Base-by-base conservation (phyloP, 2,888 invertebrate genomes). In the Phyto melanocephala region DNA sequence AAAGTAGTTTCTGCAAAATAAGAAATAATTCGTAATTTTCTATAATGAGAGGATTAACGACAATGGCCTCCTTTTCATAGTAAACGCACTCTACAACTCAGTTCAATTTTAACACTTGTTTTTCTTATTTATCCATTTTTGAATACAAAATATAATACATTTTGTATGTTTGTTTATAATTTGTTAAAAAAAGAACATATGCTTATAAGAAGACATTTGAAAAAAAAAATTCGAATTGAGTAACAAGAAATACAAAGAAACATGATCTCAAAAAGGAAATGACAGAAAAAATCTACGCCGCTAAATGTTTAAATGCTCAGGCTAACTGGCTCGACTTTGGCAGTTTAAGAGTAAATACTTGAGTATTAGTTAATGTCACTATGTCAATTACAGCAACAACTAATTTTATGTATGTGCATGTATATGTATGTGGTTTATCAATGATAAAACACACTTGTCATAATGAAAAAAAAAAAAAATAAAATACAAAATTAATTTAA, bases 1-100 rank as follows among this genome's bases (percentile, higher is more conserved):
- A 71, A 50, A 60, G 50, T 33, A 22, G 20, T 58, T 77, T 28
- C n/a, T 60, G 17, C 28, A n/a, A 47, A 20, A 35, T 28, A 45
- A 17, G 15, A 15, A 56, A 60, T 5, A 28, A 28, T 28, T 6
- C 28, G 6, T 6, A 28, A 5, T 5, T 28, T 3, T 28, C 3
- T 28, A 28, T 28, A 75, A 65, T n/a, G 1, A 33, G 56, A 40
- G 50, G 35, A 20, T 62, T 17, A 62, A 35, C 67, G 81, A 33
- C 81, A 81, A 65, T 81, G 81, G 76, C 81, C 81, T 81, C 20
- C 70, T 81, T 81, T 65, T 60, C 15, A 56, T 33, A 37, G 3
- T 5, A 54, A 68, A 40, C 13, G 17, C 50, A 47, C 58, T 71
- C 7, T 6, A 45, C 2, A 24, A 24, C 15, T 17, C 37, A 33